Percentiles rank a stretch among this genome's conserved stretches.
phyloP scores from a whole-genome alignment of 2,113 vertebrate genomes.

The Sorex fumeus region DNA sequence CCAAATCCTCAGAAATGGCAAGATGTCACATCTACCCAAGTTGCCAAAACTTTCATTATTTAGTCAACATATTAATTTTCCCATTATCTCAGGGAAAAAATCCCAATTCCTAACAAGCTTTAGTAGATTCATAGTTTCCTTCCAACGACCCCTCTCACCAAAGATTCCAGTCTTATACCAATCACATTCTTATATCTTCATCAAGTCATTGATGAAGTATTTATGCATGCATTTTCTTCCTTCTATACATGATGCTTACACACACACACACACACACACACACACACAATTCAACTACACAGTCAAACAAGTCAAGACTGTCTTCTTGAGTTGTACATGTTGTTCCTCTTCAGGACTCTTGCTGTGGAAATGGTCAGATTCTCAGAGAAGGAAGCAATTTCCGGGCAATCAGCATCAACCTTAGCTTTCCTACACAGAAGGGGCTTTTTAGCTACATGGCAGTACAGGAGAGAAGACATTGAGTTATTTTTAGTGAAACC shows the following conservation, averaged over 20 bases:
- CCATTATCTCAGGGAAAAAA: slow-evolving; percentile 1
- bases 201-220: not conserved
- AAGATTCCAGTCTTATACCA: not conserved
- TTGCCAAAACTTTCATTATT: slow-evolving; percentile 22
- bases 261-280: too few species aligned
- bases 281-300: not conserved
- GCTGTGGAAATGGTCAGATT: not conserved
- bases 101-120: not conserved
- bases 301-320: not conserved
- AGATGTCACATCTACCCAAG: not conserved
- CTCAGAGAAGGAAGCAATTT: not conserved
- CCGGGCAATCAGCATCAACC: not conserved
- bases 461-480: not conserved
- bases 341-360: not conserved
- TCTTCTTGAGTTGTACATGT: not conserved
- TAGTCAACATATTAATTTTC: not conserved
- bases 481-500: not conserved
- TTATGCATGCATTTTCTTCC: not conserved
- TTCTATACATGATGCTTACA: not conserved
- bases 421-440: not conserved
- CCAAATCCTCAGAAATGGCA: slow-evolving; percentile 1
- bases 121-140: not conserved
- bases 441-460: not conserved
- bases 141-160: not conserved
- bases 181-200: not conserved